Percentiles rank a stretch among this genome's conserved stretches.
Conservation (phyloP, 2,113 vertebrate genomes). For the Microtus montanus region DNA sequence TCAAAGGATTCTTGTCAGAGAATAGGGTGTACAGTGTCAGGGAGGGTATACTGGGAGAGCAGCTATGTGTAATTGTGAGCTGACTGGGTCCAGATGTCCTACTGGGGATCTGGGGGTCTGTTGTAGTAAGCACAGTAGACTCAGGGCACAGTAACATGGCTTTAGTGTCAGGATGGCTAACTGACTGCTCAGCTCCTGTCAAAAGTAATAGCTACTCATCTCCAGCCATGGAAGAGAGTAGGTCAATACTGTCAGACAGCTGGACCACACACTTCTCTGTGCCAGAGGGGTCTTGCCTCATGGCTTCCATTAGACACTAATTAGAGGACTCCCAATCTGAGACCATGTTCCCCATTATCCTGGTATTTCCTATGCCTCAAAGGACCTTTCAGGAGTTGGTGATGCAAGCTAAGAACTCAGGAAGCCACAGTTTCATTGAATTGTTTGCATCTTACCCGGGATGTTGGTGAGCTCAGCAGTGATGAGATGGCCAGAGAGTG, state of each 20-base stretch:
- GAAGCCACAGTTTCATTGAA: neutral
- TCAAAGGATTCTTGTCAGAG: neutral
- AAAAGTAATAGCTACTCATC: conserved; percentile 49
- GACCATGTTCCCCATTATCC: neutral
- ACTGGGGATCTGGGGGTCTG: neutral
- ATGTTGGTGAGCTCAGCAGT: neutral
- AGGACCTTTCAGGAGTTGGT: neutral
- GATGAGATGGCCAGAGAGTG: neutral
- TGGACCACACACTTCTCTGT: neutral
- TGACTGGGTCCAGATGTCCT: neutral
- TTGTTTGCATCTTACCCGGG: neutral
- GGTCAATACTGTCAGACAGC: conserved; percentile 8
- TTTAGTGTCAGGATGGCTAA: neutral
- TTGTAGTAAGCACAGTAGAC: neutral
- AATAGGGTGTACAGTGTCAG: neutral
- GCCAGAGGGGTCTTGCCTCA: neutral
- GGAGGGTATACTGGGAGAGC: rapidly evolving
- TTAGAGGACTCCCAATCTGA: conserved; percentile 47
- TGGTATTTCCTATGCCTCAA: neutral
- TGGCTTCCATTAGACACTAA: conserved; percentile 55
- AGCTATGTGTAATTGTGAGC: neutral
- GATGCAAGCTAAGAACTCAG: neutral
- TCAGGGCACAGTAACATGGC: neutral
- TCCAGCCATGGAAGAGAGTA: neutral
- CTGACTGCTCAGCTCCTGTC: conserved; percentile 35